phyloP scores from a whole-genome alignment of 2,888 invertebrate species.

The Aleiodes testaceus region DNA sequence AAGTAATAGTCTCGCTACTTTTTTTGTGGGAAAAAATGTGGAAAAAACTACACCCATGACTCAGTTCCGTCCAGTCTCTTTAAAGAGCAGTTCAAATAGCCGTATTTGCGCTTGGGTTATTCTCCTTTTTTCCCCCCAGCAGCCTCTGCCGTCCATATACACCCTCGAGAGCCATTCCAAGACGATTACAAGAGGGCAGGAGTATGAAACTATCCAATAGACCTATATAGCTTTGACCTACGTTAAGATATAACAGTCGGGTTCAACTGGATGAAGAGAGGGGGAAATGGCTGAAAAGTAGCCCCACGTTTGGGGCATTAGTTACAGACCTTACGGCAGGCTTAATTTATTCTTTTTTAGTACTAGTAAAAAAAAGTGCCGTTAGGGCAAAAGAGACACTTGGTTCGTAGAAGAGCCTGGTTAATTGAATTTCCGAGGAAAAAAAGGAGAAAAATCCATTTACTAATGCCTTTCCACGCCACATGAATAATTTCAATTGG shows the following conservation, averaged over 20 bases:
- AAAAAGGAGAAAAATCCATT: no score
- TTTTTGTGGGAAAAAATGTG: neutral
- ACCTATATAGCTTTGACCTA: constrained; percentile 5
- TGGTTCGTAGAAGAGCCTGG: no score
- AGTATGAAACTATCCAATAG: constrained; percentile 33
- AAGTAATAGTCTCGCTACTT: constrained; percentile 1
- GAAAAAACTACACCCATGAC: constrained; percentile 4
- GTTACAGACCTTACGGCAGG: neutral
- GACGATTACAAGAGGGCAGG: constrained; percentile 47
- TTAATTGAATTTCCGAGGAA: no score
- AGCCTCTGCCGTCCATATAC: constrained; percentile 11
- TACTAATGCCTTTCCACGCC: no score
- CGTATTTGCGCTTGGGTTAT: constrained; percentile 11
- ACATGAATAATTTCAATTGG: no score
- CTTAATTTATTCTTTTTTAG: no score
- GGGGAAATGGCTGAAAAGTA: neutral
- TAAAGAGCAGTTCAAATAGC: constrained; percentile 28
- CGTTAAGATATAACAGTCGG: neutral
- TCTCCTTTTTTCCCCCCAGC: constrained; percentile 14
- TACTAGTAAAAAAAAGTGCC: no score
- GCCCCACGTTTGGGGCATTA: neutral
- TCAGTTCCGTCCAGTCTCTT: constrained; percentile 28
- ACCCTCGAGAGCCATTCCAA: constrained; percentile 40
- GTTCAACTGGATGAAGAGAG: constrained; percentile 15
- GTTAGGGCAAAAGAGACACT: no score